These are phyloP conservation scores for Platichthys flesus DNA, from an alignment of 2,113 vertebrate genomes.

Conservation along the genomic window DNA sequence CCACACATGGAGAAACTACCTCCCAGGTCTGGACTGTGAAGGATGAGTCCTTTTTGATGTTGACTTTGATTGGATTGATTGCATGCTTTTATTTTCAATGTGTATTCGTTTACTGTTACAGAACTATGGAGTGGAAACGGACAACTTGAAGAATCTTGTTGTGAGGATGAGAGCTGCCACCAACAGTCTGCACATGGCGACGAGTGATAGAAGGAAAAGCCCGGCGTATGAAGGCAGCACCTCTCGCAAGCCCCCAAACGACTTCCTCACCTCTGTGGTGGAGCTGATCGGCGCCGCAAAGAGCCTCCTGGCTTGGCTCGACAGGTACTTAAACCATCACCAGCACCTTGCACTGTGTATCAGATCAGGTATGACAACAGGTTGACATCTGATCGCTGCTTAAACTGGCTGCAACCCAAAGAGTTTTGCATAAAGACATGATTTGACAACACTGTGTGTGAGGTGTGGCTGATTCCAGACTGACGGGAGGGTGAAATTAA, in stretches of 20 bases:
- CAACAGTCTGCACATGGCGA: slow-evolving; percentile 90
- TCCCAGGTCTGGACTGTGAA: neutral
- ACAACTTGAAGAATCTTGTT: slow-evolving; percentile 94
- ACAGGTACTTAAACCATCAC: slow-evolving; percentile 83
- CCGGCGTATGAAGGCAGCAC: slow-evolving; percentile 86
- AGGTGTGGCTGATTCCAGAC: neutral
- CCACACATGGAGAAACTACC: neutral
- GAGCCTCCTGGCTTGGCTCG: slow-evolving; percentile 93
- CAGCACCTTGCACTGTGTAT: neutral
- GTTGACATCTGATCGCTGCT: neutral
- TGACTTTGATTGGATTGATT: neutral
- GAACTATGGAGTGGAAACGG: slow-evolving; percentile 98
- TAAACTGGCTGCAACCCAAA: neutral
- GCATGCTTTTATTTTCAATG: neutral
- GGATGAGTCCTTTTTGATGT: neutral
- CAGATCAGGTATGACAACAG: neutral
- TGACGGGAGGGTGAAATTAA: neutral
- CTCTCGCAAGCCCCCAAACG: slow-evolving; percentile 91
- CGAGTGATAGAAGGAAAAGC: slow-evolving; percentile 87
- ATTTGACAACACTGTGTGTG: neutral
- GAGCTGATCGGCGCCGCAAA: slow-evolving; percentile 97
- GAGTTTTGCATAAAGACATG: neutral
- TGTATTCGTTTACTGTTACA: slow-evolving; percentile 69
- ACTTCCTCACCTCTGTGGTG: slow-evolving; percentile 96
- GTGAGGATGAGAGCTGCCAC: slow-evolving; percentile 89